These are phyloP conservation scores for Atta texana DNA, from an alignment of 1,140 invertebrate species.

Conservation along the genomic window DNA sequence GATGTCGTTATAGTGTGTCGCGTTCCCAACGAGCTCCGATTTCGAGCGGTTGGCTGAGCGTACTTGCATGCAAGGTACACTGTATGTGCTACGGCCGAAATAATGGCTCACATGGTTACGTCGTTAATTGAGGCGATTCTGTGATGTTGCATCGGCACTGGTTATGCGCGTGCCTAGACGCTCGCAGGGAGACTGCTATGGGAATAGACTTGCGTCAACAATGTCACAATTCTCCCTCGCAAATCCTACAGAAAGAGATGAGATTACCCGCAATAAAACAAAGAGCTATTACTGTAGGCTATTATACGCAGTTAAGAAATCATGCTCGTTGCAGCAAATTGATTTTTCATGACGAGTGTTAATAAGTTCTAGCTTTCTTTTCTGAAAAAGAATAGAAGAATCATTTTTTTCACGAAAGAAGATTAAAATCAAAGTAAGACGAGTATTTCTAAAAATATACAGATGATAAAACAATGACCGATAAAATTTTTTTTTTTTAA, in stretches of 20 bases:
- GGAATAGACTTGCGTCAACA: background rate
- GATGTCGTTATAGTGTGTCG: constrained; percentile 47
- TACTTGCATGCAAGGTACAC: constrained; percentile 14
- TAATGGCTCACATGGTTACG: constrained; percentile 64
- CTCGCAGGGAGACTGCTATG: constrained; percentile 2
- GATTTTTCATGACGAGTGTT: constrained; percentile 4
- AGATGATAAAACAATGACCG: background rate
- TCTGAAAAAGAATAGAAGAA: background rate
- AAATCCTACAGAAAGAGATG: background rate
- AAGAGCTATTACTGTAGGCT: constrained; percentile 26
- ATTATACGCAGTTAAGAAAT: constrained; percentile 45
- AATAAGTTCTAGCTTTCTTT: background rate
- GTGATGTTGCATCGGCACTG: constrained; percentile 48
- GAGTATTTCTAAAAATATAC: background rate
- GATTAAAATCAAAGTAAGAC: background rate
- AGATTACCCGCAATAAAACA: constrained; percentile 43
- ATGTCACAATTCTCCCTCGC: background rate
- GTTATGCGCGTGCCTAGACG: constrained; percentile 19
- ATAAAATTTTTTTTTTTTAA: background rate
- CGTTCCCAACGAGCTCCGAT: constrained; percentile 30
- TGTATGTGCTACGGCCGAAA: constrained; percentile 50
- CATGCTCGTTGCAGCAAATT: background rate
- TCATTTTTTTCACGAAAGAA: background rate
- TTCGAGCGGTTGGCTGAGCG: background rate
- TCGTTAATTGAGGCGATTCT: constrained; percentile 68